Percentiles rank a stretch among this genome's conserved stretches.
Evolutionary conservation across 1,140 invertebrate genomes (phyloP).

Genomic region (Eumeta japonica): DNA sequence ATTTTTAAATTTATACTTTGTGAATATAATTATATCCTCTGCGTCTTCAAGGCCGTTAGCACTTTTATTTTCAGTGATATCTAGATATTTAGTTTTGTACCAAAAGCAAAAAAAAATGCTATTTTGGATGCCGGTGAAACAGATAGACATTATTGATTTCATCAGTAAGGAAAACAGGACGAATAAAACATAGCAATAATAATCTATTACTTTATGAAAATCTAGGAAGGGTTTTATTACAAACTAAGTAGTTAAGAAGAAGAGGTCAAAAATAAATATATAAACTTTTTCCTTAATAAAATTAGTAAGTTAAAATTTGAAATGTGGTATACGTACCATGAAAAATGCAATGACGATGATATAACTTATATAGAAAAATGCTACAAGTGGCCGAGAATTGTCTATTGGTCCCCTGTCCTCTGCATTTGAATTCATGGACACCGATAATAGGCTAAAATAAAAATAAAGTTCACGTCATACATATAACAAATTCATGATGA

Average conservation of each 20-base stretch:
- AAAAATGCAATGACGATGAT: conserved; percentile 99
- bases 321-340: conserved; percentile 86
- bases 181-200: conserved; percentile 2
- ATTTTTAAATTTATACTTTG: background rate
- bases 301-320: background rate
- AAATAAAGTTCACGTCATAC: too few species aligned
- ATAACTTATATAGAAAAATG: conserved; percentile 98
- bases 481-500: too few species aligned
- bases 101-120: too few species aligned
- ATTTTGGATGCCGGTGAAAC: too few species aligned
- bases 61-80: too few species aligned
- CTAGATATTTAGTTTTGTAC: too few species aligned
- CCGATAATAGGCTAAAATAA: conserved; percentile 82
- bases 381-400: conserved; percentile 94
- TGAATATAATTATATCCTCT: background rate
- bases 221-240: too few species aligned
- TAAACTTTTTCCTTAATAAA: background rate
- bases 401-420: conserved; percentile 94
- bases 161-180: too few species aligned
- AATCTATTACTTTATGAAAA: too few species aligned
- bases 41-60: too few species aligned
- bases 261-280: background rate
- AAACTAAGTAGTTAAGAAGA: background rate
- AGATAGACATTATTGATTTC: too few species aligned
- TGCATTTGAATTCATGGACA: conserved; percentile 95